phyloP scores from a whole-genome alignment of 2,888 invertebrate genomes.

The Rhopalosiphum nymphaeae region DNA sequence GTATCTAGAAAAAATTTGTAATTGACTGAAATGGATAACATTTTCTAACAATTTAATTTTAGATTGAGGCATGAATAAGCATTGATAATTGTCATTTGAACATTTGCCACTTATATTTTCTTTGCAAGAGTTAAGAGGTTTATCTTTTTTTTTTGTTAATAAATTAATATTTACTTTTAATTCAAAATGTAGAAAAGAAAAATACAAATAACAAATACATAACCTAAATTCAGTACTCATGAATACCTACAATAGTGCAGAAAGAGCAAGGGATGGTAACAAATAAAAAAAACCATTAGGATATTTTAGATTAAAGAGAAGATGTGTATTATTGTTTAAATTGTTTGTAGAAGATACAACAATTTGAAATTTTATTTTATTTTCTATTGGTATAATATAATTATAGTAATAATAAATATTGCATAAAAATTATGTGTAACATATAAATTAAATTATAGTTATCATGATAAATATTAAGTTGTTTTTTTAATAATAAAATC shows the following conservation, averaged over 20 bases:
- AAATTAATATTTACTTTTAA: neutral
- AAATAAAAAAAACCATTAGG: neutral
- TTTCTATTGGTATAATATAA: neutral
- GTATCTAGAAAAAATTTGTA: neutral
- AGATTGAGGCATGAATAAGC: neutral
- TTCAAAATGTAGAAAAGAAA: neutral
- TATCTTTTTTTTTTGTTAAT: neutral
- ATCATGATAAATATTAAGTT: neutral
- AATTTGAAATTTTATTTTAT: neutral
- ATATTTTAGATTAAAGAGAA: neutral
- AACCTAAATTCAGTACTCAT: neutral
- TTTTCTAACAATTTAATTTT: neutral
- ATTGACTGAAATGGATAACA: neutral
- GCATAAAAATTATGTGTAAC: no score
- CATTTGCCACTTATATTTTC: neutral
- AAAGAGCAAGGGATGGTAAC: neutral
- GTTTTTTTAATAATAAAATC: neutral
- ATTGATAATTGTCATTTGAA: neutral
- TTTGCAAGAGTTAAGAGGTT: neutral
- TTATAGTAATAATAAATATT: no score
- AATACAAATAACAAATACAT: neutral
- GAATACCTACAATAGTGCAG: neutral
- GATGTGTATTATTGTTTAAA: neutral
- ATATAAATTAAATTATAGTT: neutral
- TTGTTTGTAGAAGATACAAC: neutral